These are phyloP conservation scores for Percopsis omiscomaycus DNA, from an alignment of 2,797 vertebrate species.

Conservation along the genomic window DNA sequence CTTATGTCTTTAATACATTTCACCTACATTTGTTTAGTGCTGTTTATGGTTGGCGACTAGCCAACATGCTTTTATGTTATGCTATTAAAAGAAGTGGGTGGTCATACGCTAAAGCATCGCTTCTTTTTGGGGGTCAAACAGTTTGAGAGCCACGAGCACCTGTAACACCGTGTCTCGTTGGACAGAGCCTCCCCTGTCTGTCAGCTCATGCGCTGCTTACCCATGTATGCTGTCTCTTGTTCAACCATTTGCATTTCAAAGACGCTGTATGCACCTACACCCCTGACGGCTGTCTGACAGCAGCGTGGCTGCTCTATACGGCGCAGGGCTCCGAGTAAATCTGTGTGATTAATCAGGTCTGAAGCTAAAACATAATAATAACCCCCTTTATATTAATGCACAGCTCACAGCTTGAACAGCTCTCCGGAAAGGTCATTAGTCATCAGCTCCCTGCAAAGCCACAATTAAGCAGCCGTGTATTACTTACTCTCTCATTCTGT, in stretches of 20 bases:
- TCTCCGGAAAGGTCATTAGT: slow-evolving; percentile 75
- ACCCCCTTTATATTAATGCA: slow-evolving; percentile 80
- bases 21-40: too few species aligned
- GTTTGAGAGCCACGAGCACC: too few species aligned
- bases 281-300: slow-evolving; percentile 60
- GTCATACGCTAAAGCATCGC: too few species aligned
- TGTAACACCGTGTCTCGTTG: too few species aligned
- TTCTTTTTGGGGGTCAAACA: too few species aligned
- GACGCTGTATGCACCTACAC: slow-evolving; percentile 45
- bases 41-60: too few species aligned
- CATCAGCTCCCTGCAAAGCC: slow-evolving; percentile 73
- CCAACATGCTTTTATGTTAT: too few species aligned
- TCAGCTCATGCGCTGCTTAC: slow-evolving; percentile 43
- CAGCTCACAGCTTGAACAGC: slow-evolving; percentile 74
- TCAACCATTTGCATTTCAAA: slow-evolving; percentile 66
- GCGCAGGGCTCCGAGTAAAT: slow-evolving; percentile 71
- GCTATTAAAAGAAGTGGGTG: too few species aligned
- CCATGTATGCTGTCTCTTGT: slow-evolving; percentile 43
- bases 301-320: slow-evolving; percentile 51
- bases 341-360: slow-evolving; percentile 77
- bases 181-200: slow-evolving; percentile 15
- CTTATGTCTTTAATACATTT: too few species aligned
- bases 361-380: slow-evolving; percentile 81
- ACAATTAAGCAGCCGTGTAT: slow-evolving; percentile 77
- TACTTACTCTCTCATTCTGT: slow-evolving; percentile 40